Evolutionary conservation across 2,888 invertebrate species (phyloP), one percentile per base, ranked within the genome.

Genomic region (Ectobius pallidus): DNA sequence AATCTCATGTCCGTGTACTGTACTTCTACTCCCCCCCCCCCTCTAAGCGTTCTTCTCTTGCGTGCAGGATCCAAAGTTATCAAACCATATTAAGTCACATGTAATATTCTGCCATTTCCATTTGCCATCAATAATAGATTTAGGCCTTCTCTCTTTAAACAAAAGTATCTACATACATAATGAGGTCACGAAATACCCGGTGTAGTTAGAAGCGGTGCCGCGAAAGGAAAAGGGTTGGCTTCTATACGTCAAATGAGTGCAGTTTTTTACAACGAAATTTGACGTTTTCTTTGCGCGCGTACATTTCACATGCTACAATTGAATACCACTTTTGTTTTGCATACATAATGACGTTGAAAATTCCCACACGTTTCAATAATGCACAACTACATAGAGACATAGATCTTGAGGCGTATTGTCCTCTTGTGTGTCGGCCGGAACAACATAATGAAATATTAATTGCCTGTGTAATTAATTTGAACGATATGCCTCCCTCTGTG

Each of bases 51-150:
- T 1, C 1, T 22, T 49, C 22, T 49, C 49, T 65, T 46, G 65
- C 65, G 65, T 65, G 65, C 27, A 11, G n/a, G n/a, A 27, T 46
- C 27, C 65, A 7, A 65, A 65, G 42, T 65, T 44, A 65, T 65
- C 46, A 27, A 65, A 44, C 65, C 46, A 39, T 65, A 65, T 65
- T 65, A 65, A 65, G 65, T 65, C 65, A 65, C 46, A 65, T 46
- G 65, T 42, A 65, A 65, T 46, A 44, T 44, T n/a, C n/a, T n/a
- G n/a, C n/a, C n/a, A n/a, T n/a, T n/a, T n/a, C n/a, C n/a, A n/a
- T n/a, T 46, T 27, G 44, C 46, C 58, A 44, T 65, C 30, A 65
- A 65, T 65, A 65, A 65, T 65, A 25, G 44, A 65, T 65, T 27
- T 20, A 58, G 27, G 65, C 30, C 44, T 65, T 65, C 30, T 65